Base-by-base conservation (phyloP, 2,797 vertebrate species). In the Enteromius mattozi region DNA sequence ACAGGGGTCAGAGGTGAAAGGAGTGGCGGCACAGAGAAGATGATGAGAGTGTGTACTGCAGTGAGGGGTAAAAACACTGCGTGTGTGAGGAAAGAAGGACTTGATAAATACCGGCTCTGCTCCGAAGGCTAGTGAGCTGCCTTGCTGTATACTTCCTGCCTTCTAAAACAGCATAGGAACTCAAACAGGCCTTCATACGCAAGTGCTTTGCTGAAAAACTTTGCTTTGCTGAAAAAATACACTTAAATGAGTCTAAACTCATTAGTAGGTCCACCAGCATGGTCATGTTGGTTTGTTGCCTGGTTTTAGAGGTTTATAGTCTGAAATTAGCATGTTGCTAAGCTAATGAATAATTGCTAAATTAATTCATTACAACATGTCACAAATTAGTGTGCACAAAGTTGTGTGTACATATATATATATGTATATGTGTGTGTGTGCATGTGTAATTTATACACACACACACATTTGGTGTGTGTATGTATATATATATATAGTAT, bases 1-100 rank as follows among this genome's bases (percentile, higher is more conserved):
- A 88, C 54, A 63, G 68, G 59, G 85, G 66, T 86, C 85, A 87
- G 56, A 86, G 82, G 80, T 87, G 76, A 86, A 79, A 76, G 10
- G 3, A 78, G 35, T 24, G 33, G 45, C 24, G 66, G 51, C 37
- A 70, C 45, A 7, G 3, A 66, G 49, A 79, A 69, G 24, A 85
- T 87, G 51, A 83, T 63, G 76, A 72, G 82, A 78, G 19, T 17
- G 63, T 54, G 27, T 49, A 65, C 27, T 63, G 21, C 45, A 19
- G 37, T 21, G 63, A 78, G 24, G 10, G 35, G 17, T 10, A 45
- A 61, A 33, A 33, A 71, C n/a, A 14, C n/a, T 66, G 59, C 1
- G 17, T 47, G 69, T 21, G 54, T n/a, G 17, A 24, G 19, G 24
- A 54, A 76, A 19, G 14, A 69, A 45, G 35, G 17, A 24, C 33